Evolutionary conservation across 2,113 vertebrate genomes (phyloP).

Genomic region (Panthera uncia): DNA sequence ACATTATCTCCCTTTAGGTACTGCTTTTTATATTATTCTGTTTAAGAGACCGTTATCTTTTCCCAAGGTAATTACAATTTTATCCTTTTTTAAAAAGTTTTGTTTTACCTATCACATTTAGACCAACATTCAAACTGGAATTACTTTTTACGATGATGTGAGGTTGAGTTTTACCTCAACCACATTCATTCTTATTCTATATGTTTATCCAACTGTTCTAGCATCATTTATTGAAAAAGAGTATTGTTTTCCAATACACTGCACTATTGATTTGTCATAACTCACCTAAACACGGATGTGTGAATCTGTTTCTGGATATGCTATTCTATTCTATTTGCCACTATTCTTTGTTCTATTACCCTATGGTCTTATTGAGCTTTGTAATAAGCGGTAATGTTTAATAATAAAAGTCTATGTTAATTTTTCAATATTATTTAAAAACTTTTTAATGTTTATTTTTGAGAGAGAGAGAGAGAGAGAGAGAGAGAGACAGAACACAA

Average conservation of each 20-base stretch:
- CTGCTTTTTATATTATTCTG: neutral
- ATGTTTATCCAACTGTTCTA: neutral
- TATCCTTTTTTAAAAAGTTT: neutral
- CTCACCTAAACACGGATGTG: neutral
- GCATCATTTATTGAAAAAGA: neutral
- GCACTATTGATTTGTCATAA: neutral
- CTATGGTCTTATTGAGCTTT: neutral
- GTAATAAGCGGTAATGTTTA: neutral
- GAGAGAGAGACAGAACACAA: no score
- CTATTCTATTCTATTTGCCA: neutral
- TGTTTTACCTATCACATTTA: neutral
- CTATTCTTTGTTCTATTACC: neutral
- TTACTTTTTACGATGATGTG: neutral
- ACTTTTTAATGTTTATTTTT: no score
- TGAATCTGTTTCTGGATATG: neutral
- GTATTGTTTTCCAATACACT: neutral
- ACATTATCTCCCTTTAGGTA: neutral
- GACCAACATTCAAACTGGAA: neutral
- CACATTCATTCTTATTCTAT: neutral
- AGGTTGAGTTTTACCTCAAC: neutral
- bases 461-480: no score
- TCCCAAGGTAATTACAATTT: neutral
- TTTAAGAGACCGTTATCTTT: neutral
- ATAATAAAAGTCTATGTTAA: neutral
- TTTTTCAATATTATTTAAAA: neutral